Evolutionary conservation across 2,888 invertebrate species (phyloP), one percentile per base, ranked within the genome.

Genomic region (Clepsis dumicolana): DNA sequence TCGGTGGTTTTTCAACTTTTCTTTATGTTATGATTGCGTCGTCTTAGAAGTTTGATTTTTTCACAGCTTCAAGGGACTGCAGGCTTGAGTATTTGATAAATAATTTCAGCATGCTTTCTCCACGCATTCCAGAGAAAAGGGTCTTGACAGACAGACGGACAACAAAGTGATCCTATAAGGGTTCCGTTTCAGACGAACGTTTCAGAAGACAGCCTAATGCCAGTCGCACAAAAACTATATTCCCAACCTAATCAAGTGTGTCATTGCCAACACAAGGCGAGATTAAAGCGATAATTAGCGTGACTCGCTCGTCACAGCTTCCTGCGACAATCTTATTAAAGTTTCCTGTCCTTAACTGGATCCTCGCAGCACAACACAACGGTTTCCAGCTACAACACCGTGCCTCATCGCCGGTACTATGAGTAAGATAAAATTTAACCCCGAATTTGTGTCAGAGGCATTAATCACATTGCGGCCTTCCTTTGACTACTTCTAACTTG

Each of bases 241-340:
- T 62, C 64, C 71, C 65, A 68, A 71, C 70, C 70, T 73, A 79
- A 81, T 78, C 73, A 78, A 75, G 75, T 74, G 74, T 72, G 74
- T 74, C 76, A 77, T 74, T 78, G 79, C 83, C 80, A 78, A 85
- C 81, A 74, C 80, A 74, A 77, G 77, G 80, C 75, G 74, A 73
- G 73, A 77, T 74, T 84, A 82, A 83, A 80, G 73, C 69, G 76
- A 74, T 80, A 80, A 84, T 83, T 82, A 80, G 74, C 78, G 78
- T 83, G 78, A 86, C 83, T 83, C 81, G 81, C 80, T 71, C 70
- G 67, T 71, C 68, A 80, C 79, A 80, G 75, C 79, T 81, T 78
- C 80, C 79, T 83, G 80, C 66, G 77, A 78, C 74, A 74, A 72
- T 71, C 83, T 85, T 76, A 83, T 86, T 88, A 85, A 87, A 84